Evolutionary conservation across 1,140 invertebrate genomes (phyloP), one percentile per base, ranked within the genome.

Genomic region (Ceratina japonica): DNA sequence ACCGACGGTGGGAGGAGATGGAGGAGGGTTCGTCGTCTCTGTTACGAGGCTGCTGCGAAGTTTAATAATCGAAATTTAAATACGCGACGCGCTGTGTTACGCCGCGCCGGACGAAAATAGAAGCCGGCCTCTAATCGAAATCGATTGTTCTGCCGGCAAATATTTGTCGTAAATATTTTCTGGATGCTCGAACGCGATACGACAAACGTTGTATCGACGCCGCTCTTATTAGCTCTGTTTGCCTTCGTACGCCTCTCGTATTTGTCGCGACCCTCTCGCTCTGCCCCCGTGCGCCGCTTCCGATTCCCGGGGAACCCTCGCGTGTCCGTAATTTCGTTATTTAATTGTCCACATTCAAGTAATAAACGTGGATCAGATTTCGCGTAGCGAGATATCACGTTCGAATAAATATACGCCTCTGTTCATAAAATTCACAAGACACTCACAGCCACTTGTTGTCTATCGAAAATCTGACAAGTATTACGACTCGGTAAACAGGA

Each of bases 81-180:
- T 65, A 54, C n/a, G 16, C 24, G 49, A 3, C 13, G 49, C 24
- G 37, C 37, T 44, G 49, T 31, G 24, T 74, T 22, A 37, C 61
- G 1, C 18, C n/a, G 27, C 15, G 15, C 2, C 62, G 31, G 1
- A 59, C 69, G 59, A 51, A 73, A 73, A 73, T 51, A 27, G 58
- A 51, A 49, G 18, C 22, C 18, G 5, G 59, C 59, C 72, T 54
- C 49, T 65, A 65, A 74, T 74, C 72, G 72, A 74, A 54, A 74
- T 74, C 72, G 72, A 74, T 64, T 65, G 61, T 74, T 74, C 61
- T 62, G 61, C 13, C n/a, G n/a, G 61, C n/a, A 74, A 74, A 74
- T 61, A 74, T 74, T 74, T 74, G 49, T 65, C 49, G 72, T 64
- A 74, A 74, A 74, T 65, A 74, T 74, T 74, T 74, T 62, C 72